Percentiles rank a stretch among this genome's conserved stretches.
phyloP scores from a whole-genome alignment of 2,113 vertebrate genomes.

The Sander lucioperca region DNA sequence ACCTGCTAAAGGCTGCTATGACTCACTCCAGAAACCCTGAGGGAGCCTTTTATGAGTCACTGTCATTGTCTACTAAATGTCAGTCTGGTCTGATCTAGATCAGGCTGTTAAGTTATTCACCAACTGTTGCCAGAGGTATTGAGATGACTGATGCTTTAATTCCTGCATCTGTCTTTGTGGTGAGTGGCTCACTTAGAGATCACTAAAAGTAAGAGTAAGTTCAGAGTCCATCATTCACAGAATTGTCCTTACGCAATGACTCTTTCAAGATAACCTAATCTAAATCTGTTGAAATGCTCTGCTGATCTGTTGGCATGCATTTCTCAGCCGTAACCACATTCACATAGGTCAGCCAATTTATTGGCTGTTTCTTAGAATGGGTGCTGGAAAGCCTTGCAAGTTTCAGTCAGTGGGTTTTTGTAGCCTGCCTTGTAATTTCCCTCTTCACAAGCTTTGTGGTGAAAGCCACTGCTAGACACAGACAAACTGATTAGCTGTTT shows the following conservation, averaged over 20 bases:
- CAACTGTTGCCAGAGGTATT: conserved; percentile 22
- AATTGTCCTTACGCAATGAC: conserved; percentile 42
- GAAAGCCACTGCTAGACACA: background rate
- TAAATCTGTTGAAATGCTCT: conserved; percentile 25
- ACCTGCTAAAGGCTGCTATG: conserved; percentile 33
- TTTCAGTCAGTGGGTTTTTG: background rate
- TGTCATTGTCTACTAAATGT: conserved; percentile 42
- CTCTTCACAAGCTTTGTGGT: conserved; percentile 12
- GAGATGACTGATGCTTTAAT: conserved; percentile 1
- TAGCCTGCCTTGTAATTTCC: conserved; percentile 16
- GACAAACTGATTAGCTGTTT: conserved; percentile 20
- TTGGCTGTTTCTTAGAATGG: conserved; percentile 1
- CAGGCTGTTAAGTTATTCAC: conserved; percentile 34
- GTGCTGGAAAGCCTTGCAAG: background rate
- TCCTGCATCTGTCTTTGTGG: conserved; percentile 14
- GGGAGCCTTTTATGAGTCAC: conserved; percentile 35
- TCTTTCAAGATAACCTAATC: conserved; percentile 29
- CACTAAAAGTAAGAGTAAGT: conserved; percentile 31
- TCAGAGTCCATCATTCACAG: conserved; percentile 39
- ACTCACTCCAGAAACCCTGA: conserved; percentile 3
- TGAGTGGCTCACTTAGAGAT: conserved; percentile 11
- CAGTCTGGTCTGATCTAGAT: conserved; percentile 34
- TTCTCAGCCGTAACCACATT: background rate
- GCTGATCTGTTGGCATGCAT: conserved; percentile 1
- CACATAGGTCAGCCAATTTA: background rate